These are phyloP conservation scores for Cataglyphis livida DNA, from an alignment of 2,888 invertebrate species.

Conservation along the genomic window DNA sequence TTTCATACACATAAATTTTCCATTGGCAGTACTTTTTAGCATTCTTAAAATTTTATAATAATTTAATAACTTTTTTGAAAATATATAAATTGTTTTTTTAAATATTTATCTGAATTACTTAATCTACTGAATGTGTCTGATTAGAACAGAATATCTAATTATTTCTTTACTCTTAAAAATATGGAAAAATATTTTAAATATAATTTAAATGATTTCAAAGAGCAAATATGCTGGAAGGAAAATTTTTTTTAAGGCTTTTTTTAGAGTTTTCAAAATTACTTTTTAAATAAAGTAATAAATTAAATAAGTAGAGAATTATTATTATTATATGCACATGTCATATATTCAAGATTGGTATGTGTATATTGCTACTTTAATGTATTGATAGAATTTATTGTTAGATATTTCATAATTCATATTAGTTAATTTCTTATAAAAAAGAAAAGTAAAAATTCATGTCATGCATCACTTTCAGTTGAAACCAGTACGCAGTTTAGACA, in stretches of 20 bases:
- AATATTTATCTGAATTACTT: neutral
- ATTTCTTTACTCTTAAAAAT: no score
- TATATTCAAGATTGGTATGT: neutral
- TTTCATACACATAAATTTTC: neutral
- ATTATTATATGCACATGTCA: constrained; percentile 18
- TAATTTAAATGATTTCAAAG: no score
- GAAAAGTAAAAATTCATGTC: constrained; percentile 69
- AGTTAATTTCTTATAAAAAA: constrained; percentile 39
- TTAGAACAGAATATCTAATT: no score
- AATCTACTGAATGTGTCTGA: no score
- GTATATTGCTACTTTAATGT: neutral
- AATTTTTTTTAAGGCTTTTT: no score
- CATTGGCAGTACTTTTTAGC: neutral
- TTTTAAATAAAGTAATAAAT: neutral
- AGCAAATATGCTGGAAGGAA: no score
- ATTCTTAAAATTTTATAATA: neutral
- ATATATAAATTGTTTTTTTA: neutral
- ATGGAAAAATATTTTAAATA: no score
- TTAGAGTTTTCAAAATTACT: no score
- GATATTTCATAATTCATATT: constrained; percentile 22
- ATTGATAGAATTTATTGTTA: constrained; percentile 13
- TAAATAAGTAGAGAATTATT: neutral
- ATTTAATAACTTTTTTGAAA: neutral
- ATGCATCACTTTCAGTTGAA: constrained; percentile 87
- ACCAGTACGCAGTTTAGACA: constrained; percentile 88